Conservation (phyloP, 2,113 vertebrate genomes). For the Marmota flaviventris region DNA sequence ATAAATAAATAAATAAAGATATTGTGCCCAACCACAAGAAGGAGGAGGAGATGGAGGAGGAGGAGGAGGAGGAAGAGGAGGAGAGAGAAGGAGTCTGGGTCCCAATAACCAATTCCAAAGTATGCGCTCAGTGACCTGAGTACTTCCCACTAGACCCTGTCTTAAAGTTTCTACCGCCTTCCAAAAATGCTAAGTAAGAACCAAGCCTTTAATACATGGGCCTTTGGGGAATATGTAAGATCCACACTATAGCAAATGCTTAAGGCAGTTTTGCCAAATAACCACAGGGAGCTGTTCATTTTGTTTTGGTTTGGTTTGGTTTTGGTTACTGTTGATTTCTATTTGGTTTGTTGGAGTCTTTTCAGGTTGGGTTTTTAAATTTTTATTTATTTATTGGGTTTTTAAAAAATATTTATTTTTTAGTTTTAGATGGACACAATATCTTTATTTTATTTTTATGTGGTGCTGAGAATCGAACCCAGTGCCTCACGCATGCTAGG, state of each 20-base stretch:
- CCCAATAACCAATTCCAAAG: neutral
- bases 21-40: no score
- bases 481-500: no score
- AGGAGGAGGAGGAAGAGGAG: no score
- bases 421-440: no score
- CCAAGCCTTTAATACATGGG: neutral
- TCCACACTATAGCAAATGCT: neutral
- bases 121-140: neutral
- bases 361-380: neutral
- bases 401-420: no score
- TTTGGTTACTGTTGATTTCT: neutral
- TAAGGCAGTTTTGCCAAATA: neutral
- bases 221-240: neutral
- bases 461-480: no score
- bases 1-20: no score
- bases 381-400: neutral
- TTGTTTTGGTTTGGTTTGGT: neutral
- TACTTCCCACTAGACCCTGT: no score
- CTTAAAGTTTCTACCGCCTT: neutral
- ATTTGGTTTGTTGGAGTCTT: neutral
- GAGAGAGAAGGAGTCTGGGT: neutral
- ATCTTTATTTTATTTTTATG: no score
- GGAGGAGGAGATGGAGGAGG: no score
- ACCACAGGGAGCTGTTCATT: neutral
- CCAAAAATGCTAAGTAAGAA: neutral